These are phyloP conservation scores for Meloidogyne chitwoodi DNA, from an alignment of 1,140 invertebrate genomes.

Conservation along the genomic window DNA sequence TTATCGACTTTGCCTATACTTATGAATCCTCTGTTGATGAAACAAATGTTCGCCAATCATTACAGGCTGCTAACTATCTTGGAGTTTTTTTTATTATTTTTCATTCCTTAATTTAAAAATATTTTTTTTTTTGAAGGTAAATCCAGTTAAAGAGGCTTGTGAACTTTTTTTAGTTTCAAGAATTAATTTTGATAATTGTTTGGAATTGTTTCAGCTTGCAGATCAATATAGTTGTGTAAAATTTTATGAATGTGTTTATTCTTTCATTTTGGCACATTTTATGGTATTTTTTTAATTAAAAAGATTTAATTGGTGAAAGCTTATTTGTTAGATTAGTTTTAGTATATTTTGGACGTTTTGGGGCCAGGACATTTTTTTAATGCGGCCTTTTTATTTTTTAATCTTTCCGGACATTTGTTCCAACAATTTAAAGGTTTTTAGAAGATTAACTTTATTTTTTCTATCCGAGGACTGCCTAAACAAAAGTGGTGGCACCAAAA, in stretches of 20 bases:
- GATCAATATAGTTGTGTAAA: slow-evolving; percentile 18
- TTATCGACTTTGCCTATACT: slow-evolving; percentile 21
- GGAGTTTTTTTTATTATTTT: slow-evolving; percentile 1
- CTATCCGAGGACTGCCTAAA: no score
- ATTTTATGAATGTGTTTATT: background rate
- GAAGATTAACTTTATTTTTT: no score
- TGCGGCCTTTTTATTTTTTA: no score
- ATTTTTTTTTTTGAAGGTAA: slow-evolving; percentile 5
- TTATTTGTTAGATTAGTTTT: no score
- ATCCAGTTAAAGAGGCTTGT: slow-evolving; percentile 16
- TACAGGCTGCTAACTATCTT: slow-evolving; percentile 23
- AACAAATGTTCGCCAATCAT: background rate
- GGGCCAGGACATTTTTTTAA: no score
- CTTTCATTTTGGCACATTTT: slow-evolving; percentile 12
- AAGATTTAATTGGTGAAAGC: no score
- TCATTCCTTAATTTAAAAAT: background rate
- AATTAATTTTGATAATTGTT: slow-evolving; percentile 13
- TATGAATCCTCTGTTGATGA: slow-evolving; percentile 5
- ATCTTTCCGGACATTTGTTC: no score
- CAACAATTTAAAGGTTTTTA: no score
- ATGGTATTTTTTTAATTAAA: background rate
- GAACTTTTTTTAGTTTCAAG: slow-evolving; percentile 6
- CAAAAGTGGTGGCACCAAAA: no score
- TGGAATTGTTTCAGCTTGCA: slow-evolving; percentile 6
- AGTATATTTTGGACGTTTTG: no score